Evolutionary conservation across 2,797 vertebrate genomes (phyloP).

Genomic region (Nannoperca australis): DNA sequence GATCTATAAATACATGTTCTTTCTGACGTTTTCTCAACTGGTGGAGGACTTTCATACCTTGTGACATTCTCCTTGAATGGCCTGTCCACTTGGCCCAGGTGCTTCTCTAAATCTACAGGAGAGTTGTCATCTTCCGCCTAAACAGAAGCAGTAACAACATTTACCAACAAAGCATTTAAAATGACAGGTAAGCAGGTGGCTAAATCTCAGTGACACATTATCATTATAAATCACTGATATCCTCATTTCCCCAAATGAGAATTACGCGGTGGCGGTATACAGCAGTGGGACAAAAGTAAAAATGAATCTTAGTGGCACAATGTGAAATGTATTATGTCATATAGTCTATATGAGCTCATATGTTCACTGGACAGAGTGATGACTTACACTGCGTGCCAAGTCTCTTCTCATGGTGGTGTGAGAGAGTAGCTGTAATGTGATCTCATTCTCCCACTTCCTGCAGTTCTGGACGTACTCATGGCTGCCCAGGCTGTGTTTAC

Average conservation of each 20-base stretch:
- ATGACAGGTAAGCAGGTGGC: background rate
- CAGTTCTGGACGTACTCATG: conserved; percentile 98
- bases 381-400: conserved; percentile 92
- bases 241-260: background rate
- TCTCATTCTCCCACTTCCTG: conserved; percentile 97
- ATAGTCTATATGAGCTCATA: conserved; percentile 20
- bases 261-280: background rate
- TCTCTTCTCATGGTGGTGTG: conserved; percentile 88
- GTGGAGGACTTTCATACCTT: conserved; percentile 83
- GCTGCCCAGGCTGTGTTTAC: conserved; percentile 95
- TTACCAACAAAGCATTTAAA: background rate
- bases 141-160: conserved; percentile 6
- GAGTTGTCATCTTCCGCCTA: conserved; percentile 92
- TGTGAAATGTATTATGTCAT: conserved; percentile 1
- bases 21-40: background rate
- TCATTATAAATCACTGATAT: background rate
- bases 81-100: conserved; percentile 91
- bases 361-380: conserved; percentile 59
- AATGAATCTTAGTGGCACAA: background rate
- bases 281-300: background rate
- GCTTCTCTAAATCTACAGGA: conserved; percentile 89
- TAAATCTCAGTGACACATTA: background rate
- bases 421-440: conserved; percentile 93
- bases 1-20: background rate
- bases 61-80: conserved; percentile 93